These are phyloP conservation scores for Aspiorhynchus laticeps DNA, from an alignment of 2,113 vertebrate species.

Conservation along the genomic window DNA sequence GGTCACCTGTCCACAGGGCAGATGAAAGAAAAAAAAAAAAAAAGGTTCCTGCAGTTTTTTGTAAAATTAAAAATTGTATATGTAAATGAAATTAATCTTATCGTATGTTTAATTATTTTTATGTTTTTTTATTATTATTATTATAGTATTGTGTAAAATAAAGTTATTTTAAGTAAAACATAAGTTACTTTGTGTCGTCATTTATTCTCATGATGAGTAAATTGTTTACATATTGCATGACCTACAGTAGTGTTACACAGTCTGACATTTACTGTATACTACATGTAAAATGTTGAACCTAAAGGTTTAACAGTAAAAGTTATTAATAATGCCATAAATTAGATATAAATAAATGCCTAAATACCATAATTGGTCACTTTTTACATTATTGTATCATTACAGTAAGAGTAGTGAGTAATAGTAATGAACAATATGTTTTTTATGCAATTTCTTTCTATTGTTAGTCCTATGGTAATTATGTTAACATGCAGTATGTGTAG, in stretches of 20 bases:
- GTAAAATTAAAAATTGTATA: background rate
- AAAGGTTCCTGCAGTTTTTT: background rate
- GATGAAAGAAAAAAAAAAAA: conserved; percentile 60
- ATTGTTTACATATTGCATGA: background rate
- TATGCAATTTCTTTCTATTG: background rate
- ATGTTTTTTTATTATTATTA: no score
- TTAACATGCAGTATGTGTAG: background rate
- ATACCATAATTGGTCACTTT: background rate
- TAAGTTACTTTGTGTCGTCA: background rate
- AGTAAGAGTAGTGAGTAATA: no score
- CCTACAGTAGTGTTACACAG: background rate
- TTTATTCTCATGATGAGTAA: background rate
- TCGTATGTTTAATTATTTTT: background rate
- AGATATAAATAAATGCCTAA: background rate
- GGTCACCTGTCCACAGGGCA: conserved; percentile 85
- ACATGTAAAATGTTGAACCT: background rate
- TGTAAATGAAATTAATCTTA: background rate
- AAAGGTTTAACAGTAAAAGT: background rate
- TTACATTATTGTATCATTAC: no score
- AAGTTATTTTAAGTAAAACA: conserved; percentile 19
- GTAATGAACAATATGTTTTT: no score
- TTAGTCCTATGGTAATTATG: background rate
- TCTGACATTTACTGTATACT: background rate
- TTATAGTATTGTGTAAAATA: conserved; percentile 30
- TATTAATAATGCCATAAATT: no score